Percentiles rank a stretch among this genome's conserved stretches.
Evolutionary conservation across 2,797 vertebrate species (phyloP).

Genomic region (Anguilla obscura): DNA sequence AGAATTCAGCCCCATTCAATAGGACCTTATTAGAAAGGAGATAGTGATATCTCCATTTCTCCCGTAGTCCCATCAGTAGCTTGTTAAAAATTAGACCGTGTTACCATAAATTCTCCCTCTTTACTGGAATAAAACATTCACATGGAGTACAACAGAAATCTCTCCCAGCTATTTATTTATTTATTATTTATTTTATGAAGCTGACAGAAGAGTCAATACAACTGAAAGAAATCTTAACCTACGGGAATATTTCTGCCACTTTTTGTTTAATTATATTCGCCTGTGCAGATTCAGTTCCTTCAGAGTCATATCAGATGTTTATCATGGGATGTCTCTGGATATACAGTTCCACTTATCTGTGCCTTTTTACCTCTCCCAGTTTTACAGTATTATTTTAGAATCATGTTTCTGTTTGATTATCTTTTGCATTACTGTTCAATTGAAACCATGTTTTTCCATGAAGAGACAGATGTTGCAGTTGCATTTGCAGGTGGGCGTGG

Average conservation of each 20-base stretch:
- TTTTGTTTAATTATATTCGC: slow-evolving; percentile 8
- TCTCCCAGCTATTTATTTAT: neutral
- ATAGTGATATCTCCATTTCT: neutral
- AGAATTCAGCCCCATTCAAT: neutral
- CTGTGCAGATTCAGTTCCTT: neutral
- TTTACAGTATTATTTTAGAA: neutral
- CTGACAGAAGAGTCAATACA: slow-evolving; percentile 21
- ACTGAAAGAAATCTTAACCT: neutral
- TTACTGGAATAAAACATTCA: slow-evolving; percentile 7
- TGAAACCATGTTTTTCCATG: neutral
- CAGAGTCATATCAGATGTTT: neutral
- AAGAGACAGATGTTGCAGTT: neutral
- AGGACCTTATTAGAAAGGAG: neutral
- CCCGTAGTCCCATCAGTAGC: neutral
- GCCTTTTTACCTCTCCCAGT: neutral
- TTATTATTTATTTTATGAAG: neutral
- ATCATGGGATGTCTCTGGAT: neutral
- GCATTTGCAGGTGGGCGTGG: neutral
- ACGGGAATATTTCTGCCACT: neutral
- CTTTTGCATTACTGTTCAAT: neutral
- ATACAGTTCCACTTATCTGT: neutral
- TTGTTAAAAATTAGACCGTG: neutral
- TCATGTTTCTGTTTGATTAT: neutral
- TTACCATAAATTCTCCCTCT: slow-evolving; percentile 20
- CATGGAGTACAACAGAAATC: neutral